A percentile compares a stretch with the other conserved stretches of the same genome.
Conservation (phyloP, 2,113 vertebrate species). For the Spilogale gracilis region DNA sequence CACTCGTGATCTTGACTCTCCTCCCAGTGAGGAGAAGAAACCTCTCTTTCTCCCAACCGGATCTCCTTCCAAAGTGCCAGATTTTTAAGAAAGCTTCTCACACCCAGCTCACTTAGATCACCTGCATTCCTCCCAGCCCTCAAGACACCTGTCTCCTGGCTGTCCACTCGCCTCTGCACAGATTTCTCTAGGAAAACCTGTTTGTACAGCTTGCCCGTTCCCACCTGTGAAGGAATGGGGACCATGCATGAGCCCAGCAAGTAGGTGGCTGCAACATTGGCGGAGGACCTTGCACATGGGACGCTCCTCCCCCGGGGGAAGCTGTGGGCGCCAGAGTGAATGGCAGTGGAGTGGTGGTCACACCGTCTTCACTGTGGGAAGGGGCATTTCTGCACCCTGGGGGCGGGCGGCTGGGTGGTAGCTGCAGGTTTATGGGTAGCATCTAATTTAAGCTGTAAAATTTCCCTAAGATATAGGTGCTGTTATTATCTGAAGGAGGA, state of each 20-base stretch:
- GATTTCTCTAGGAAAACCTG: not conserved
- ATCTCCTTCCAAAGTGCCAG: not conserved
- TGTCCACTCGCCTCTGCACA: not conserved
- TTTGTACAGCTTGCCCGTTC: not conserved
- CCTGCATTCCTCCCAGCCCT: not conserved
- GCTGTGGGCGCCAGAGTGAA: not conserved
- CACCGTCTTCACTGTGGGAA: accelerated
- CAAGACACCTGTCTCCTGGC: not conserved
- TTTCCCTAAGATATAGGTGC: not conserved
- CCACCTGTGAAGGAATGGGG: not conserved
- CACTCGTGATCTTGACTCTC: not conserved
- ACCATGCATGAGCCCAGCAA: not conserved
- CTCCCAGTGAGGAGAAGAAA: not conserved
- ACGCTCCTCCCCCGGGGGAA: not conserved
- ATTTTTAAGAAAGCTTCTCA: not conserved
- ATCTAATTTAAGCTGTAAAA: not conserved
- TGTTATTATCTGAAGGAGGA: not conserved
- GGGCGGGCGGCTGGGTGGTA: not conserved
- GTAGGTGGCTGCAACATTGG: not conserved
- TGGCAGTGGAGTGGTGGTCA: not conserved
- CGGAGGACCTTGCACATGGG: not conserved
- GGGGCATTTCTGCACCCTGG: not conserved
- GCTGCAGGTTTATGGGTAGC: not conserved
- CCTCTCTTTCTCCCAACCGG: accelerated
- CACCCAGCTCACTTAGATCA: accelerated